A percentile compares a stretch with the other conserved stretches of the same genome.
These are phyloP conservation scores for Tympanuchus pallidicinctus DNA, from an alignment of 2,113 vertebrate species.

Conservation along the genomic window DNA sequence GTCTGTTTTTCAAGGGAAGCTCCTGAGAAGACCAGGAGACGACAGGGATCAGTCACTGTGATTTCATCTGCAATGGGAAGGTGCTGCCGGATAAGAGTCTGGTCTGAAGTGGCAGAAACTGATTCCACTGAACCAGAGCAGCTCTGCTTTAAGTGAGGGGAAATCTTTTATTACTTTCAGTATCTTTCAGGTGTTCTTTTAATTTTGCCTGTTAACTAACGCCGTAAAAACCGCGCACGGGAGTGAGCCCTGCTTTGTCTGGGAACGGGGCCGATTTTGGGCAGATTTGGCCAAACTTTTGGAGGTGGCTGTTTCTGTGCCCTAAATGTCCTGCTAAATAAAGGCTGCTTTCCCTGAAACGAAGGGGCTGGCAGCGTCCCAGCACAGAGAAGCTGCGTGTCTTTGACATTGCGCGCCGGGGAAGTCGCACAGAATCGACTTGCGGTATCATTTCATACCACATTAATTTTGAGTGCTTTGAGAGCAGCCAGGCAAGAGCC, in stretches of 20 bases:
- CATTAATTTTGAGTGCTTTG: neutral
- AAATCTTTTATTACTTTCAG: fast-evolving
- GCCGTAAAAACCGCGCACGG: fast-evolving
- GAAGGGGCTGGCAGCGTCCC: neutral
- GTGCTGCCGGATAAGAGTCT: neutral
- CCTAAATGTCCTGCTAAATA: neutral
- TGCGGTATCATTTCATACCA: fast-evolving
- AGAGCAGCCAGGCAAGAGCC: neutral
- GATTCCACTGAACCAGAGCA: fast-evolving
- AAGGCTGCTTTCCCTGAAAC: neutral
- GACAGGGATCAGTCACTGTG: neutral
- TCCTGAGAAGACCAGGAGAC: neutral
- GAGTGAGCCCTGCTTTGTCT: fast-evolving
- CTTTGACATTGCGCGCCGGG: fast-evolving
- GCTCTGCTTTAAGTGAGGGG: neutral
- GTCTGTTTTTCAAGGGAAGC: fast-evolving
- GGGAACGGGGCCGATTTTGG: fast-evolving
- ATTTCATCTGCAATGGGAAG: fast-evolving
- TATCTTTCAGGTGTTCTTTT: neutral
- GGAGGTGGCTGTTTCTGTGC: neutral
- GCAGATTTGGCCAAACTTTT: neutral
- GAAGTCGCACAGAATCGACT: neutral
- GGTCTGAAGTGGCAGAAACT: neutral
- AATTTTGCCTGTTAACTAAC: neutral
- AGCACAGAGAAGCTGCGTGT: neutral